phyloP scores from a whole-genome alignment of 2,888 invertebrate genomes.

The Euspilapteryx auroguttella region DNA sequence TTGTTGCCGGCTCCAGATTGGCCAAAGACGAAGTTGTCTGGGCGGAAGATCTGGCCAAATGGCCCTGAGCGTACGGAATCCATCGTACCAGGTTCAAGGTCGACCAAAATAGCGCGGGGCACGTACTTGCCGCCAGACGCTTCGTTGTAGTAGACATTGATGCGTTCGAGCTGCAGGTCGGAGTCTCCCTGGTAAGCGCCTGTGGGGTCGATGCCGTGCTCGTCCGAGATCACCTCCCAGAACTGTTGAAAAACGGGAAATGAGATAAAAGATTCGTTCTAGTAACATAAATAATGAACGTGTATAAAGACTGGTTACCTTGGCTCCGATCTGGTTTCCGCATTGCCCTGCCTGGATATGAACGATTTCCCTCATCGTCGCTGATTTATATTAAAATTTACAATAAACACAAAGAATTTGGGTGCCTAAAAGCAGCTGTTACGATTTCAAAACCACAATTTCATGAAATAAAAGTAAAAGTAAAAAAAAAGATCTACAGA shows the following conservation, averaged over 20 bases:
- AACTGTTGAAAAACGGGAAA: constrained; percentile 41
- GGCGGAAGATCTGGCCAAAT: too few species aligned
- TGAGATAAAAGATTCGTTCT: background rate
- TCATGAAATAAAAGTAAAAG: constrained; percentile 19
- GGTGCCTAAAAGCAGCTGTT: constrained; percentile 15
- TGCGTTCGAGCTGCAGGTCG: constrained; percentile 73
- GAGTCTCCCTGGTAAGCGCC: constrained; percentile 71
- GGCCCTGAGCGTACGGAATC: constrained; percentile 86
- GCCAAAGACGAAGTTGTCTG: too few species aligned
- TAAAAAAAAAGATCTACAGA: constrained; percentile 6
- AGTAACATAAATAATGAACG: background rate
- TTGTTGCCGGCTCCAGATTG: too few species aligned
- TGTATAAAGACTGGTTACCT: constrained; percentile 36
- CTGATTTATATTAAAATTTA: too few species aligned
- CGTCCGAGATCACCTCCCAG: constrained; percentile 79
- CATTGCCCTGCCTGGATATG: constrained; percentile 55
- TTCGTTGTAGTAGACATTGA: constrained; percentile 80
- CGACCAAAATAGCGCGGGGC: constrained; percentile 39
- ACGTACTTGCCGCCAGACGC: constrained; percentile 53
- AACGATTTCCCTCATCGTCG: constrained; percentile 69
- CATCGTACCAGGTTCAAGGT: constrained; percentile 63
- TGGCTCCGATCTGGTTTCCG: constrained; percentile 65
- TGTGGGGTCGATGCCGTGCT: constrained; percentile 73
- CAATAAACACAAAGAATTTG: constrained; percentile 2
- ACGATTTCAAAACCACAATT: constrained; percentile 18